Conservation (phyloP, 1,140 invertebrate genomes). For the Drosophila nigrodunni region DNA sequence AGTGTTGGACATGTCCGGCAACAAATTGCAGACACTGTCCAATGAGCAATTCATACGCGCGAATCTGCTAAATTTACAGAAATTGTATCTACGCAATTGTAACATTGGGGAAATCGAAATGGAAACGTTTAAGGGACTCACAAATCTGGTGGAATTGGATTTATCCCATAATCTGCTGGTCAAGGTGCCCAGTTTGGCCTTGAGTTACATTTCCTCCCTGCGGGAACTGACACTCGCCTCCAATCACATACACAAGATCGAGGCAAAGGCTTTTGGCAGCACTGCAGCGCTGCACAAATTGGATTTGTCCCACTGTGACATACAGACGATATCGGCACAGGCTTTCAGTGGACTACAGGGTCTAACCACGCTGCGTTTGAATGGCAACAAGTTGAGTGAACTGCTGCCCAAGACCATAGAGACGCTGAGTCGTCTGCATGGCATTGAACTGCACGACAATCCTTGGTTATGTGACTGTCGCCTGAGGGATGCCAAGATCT, state of each 20-base stretch:
- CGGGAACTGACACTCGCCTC: constrained; percentile 91
- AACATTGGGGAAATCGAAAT: constrained; percentile 93
- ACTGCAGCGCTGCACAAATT: constrained; percentile 92
- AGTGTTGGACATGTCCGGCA: constrained; percentile 94
- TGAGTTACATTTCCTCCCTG: constrained; percentile 91
- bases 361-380: constrained; percentile 92
- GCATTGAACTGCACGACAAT: constrained; percentile 95
- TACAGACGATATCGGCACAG: constrained; percentile 89
- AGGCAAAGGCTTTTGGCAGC: constrained; percentile 90
- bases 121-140: constrained; percentile 91
- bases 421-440: constrained; percentile 90
- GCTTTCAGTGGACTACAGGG: constrained; percentile 92
- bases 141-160: constrained; percentile 95
- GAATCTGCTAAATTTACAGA: constrained; percentile 93
- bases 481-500: constrained; percentile 91
- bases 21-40: constrained; percentile 92
- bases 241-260: constrained; percentile 93
- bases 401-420: constrained; percentile 90
- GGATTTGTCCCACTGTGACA: constrained; percentile 92
- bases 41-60: constrained; percentile 92
- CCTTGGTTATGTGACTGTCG: constrained; percentile 96
- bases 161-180: constrained; percentile 93
- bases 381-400: constrained; percentile 91
- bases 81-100: constrained; percentile 92
- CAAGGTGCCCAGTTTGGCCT: constrained; percentile 90